Percentiles rank a stretch among this genome's conserved stretches.
Conservation (phyloP, 2,797 vertebrate species). For the Fratercula arctica region DNA sequence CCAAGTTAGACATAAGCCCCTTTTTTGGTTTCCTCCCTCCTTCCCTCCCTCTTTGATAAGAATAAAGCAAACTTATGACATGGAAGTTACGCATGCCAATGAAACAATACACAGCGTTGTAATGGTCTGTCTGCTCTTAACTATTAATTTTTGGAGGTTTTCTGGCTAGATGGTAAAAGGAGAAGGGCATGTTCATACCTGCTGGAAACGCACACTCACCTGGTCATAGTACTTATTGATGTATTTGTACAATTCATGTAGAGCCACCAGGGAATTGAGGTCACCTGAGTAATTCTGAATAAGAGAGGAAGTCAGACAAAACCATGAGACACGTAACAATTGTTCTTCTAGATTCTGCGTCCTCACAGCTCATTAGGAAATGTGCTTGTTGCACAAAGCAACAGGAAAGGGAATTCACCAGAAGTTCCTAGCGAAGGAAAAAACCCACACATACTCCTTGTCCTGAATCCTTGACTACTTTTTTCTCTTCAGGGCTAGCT, state of each 20-base stretch:
- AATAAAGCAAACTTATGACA: neutral
- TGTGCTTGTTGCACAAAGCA: neutral
- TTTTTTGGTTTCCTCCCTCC: neutral
- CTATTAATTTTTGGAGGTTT: neutral
- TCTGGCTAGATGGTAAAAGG: neutral
- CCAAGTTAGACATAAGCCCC: neutral
- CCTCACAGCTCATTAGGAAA: neutral
- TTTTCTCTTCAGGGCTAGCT: neutral
- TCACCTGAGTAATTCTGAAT: conserved; percentile 94
- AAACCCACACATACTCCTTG: neutral
- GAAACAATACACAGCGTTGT: neutral
- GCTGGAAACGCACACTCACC: conserved; percentile 76
- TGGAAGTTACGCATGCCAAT: neutral
- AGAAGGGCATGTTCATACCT: neutral
- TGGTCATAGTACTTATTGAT: conserved; percentile 99
- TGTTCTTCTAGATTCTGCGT: neutral
- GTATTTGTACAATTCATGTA: conserved; percentile 98
- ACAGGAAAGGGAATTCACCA: neutral
- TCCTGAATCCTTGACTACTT: neutral
- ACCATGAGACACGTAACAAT: neutral
- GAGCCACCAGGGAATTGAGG: conserved; percentile 93
- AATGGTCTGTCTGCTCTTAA: neutral
- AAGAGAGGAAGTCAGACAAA: conserved; percentile 47
- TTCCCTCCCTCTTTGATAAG: neutral
- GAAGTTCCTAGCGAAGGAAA: neutral